Percentiles rank a stretch among this genome's conserved stretches.
These are phyloP conservation scores for Ammodramus savannarum DNA, from an alignment of 2,113 vertebrate genomes.

Conservation along the genomic window DNA sequence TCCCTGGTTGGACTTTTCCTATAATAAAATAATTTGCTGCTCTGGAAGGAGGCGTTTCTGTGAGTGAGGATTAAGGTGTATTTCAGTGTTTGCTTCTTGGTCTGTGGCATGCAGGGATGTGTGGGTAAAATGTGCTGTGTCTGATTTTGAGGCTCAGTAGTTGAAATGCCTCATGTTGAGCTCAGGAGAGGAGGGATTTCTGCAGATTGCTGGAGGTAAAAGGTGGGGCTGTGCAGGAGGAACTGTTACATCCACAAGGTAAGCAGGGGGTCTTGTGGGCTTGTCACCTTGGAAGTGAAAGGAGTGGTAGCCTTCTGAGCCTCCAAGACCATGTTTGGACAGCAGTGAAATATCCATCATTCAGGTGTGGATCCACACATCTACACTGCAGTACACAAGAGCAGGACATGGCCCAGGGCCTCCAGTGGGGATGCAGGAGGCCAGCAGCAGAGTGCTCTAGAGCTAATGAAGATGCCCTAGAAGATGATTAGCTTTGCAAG, in stretches of 20 bases:
- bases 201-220: neutral
- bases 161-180: neutral
- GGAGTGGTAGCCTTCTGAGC: rapidly evolving
- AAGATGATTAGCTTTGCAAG: neutral
- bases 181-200: neutral
- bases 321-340: neutral
- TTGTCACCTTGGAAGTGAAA: neutral
- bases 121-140: neutral
- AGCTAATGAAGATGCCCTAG: neutral
- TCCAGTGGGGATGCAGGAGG: neutral
- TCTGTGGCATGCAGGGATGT: neutral
- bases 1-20: neutral
- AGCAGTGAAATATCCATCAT: rapidly evolving
- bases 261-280: neutral
- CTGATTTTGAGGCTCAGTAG: neutral
- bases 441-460: neutral
- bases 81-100: neutral
- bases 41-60: neutral
- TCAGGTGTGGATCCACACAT: neutral
- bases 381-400: rapidly evolving
- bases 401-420: neutral
- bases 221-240: neutral
- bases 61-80: neutral
- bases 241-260: rapidly evolving
- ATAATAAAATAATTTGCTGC: neutral